A percentile compares a stretch with the other conserved stretches of the same genome.
These are phyloP conservation scores for Caenorhabditis wallacei DNA, from an alignment of 2,888 invertebrate genomes.

Conservation along the genomic window DNA sequence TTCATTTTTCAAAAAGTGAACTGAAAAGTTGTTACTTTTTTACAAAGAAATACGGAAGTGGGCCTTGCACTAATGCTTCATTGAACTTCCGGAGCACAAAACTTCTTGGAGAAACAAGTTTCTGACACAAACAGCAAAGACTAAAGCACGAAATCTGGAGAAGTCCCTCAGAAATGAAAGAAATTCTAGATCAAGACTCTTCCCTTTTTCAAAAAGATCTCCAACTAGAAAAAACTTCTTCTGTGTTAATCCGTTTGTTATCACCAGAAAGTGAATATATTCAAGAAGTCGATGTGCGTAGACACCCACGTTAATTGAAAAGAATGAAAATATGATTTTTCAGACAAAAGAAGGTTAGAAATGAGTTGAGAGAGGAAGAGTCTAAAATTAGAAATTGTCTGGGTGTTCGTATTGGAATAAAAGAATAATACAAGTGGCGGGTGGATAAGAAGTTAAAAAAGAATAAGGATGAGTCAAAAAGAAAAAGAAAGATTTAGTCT, in stretches of 20 bases:
- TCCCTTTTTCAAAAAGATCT: neutral
- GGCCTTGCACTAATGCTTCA: slow-evolving; percentile 14
- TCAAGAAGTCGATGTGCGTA: slow-evolving; percentile 22
- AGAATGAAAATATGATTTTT: neutral
- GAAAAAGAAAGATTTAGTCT: neutral
- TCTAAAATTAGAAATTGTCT: slow-evolving; percentile 5
- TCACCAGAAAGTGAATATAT: slow-evolving; percentile 5
- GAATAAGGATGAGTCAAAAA: neutral
- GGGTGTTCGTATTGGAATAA: slow-evolving; percentile 4
- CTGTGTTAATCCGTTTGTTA: slow-evolving; percentile 45
- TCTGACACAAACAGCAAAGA: slow-evolving; percentile 1
- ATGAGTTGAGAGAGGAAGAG: neutral
- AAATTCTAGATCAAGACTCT: neutral
- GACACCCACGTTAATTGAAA: slow-evolving; percentile 35
- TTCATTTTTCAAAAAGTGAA: neutral
- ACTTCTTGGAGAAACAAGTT: neutral
- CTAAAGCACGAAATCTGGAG: slow-evolving; percentile 19
- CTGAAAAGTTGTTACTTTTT: neutral
- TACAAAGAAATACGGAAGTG: slow-evolving; percentile 22
- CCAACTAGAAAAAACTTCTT: slow-evolving; percentile 8
- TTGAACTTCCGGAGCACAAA: slow-evolving; percentile 20
- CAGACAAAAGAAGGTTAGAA: neutral
- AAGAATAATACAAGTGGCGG: neutral
- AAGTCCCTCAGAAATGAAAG: neutral
- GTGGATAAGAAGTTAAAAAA: neutral